These are phyloP conservation scores for Desoria tigrina DNA, from an alignment of 2,888 invertebrate genomes.

Conservation along the genomic window DNA sequence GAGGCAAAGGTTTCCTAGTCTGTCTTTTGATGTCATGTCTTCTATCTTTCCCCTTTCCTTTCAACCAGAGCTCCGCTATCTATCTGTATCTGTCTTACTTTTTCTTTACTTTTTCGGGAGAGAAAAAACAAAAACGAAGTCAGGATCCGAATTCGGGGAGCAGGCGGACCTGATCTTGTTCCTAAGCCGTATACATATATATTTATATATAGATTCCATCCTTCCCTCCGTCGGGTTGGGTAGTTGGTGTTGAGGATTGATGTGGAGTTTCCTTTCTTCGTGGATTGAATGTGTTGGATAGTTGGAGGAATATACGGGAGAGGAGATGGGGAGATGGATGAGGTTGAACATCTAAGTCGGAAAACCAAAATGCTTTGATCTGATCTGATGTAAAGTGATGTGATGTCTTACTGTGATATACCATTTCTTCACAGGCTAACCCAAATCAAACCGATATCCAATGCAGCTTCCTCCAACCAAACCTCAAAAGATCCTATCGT, in stretches of 20 bases:
- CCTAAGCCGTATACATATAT: too few species aligned
- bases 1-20: constrained; percentile 10
- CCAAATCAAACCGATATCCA: too few species aligned
- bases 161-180: not conserved
- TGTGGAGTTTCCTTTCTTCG: constrained; percentile 1
- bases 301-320: too few species aligned
- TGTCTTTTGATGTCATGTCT: constrained; percentile 25
- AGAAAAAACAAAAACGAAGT: not conserved
- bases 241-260: constrained; percentile 5
- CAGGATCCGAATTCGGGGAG: not conserved
- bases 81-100: constrained; percentile 17
- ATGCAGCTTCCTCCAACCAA: too few species aligned
- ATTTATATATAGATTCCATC: too few species aligned
- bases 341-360: constrained; percentile 5
- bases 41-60: constrained; percentile 12
- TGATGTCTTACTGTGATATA: constrained; percentile 11
- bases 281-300: not conserved
- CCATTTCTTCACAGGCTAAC: not conserved
- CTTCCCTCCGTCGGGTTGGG: not conserved
- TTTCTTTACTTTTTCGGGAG: not conserved
- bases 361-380: constrained; percentile 11
- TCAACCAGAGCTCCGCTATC: constrained; percentile 16
- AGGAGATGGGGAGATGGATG: constrained; percentile 9
- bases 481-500: too few species aligned
- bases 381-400: constrained; percentile 11